Percentiles rank a stretch among this genome's conserved stretches.
Conservation (phyloP, 2,797 vertebrate species). For the Perodicticus potto region DNA sequence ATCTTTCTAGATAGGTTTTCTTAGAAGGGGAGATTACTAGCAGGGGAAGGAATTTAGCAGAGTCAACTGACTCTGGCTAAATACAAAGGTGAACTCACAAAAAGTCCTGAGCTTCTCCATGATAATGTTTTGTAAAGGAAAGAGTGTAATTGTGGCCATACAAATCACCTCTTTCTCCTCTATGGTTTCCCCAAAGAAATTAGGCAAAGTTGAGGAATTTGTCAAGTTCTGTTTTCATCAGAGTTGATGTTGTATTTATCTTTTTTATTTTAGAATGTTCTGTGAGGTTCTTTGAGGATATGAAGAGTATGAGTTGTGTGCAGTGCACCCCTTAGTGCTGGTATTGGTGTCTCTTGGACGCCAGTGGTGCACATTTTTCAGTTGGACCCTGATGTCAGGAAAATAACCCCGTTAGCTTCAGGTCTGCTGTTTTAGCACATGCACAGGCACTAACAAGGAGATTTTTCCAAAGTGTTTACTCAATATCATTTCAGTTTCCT, state of each 20-base stretch:
- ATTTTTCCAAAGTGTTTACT: background rate
- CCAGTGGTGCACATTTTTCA: background rate
- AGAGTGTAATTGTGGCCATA: background rate
- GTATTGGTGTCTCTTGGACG: background rate
- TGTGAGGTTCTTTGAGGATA: background rate
- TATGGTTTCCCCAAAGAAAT: background rate
- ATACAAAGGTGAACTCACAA: background rate
- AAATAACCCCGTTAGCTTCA: background rate
- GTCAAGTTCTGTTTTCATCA: background rate
- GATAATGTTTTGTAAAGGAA: background rate
- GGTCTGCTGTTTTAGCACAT: background rate
- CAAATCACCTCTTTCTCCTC: background rate
- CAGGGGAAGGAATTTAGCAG: background rate
- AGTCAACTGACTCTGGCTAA: background rate
- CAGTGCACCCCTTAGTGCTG: background rate
- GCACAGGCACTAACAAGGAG: background rate
- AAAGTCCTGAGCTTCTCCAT: background rate
- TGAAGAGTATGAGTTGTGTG: background rate
- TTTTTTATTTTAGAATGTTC: background rate
- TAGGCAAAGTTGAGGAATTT: background rate
- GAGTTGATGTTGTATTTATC: background rate
- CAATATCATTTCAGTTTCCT: slow-evolving; percentile 2
- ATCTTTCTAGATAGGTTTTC: background rate
- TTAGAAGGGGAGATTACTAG: background rate
- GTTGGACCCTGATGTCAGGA: background rate